Evolutionary conservation across 2,113 vertebrate genomes (phyloP), one percentile per base, ranked within the genome.

Genomic region (Poicephalus meyeri): DNA sequence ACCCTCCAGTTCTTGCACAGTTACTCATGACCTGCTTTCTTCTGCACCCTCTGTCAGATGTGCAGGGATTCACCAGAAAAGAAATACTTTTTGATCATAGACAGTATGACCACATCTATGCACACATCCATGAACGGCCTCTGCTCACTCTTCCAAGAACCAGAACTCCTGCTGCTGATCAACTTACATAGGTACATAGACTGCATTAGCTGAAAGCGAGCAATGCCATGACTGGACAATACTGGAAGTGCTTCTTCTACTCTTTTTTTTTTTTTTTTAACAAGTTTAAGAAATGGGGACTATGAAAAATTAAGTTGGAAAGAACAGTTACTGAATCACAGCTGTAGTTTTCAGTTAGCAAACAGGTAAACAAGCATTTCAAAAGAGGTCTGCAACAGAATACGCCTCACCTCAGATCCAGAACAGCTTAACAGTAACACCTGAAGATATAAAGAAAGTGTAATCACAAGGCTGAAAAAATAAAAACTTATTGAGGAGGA

Each of bases 21-120:
- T 91, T 86, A 88, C 33, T 93, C 68, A n/a, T 50, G 7, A 61
- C 74, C 41, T 61, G 11, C 33, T 88, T 93, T 94, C 68, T 84
- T 69, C 55, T 93, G 55, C 23, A 37, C 78, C 83, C 55, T 86
- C 79, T 58, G 14, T 63, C 58, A 92, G 68, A 68, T 68, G 49
- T 0, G 0, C 73, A 60, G 61, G 78, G 19, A 93, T 58, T 93
- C 61, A 81, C 19, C 64, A 94, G 49, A 86, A 50, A 71, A 63
- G 50, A 97, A 86, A n/a, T 31, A 68, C 20, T 39, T 85, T 60
- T 56, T 88, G 55, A 86, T 77, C 14, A 18, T 76, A 73, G 71
- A 52, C 52, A 49, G 16, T 24, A n/a, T 35, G 41, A 42, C 49
- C 53, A 37, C 33, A 31, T 77, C 66, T 55, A 46, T 58, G 37